Evolutionary conservation across 2,888 invertebrate species (phyloP), one percentile per base, ranked within the genome.

Genomic region (Apamea epomidion): DNA sequence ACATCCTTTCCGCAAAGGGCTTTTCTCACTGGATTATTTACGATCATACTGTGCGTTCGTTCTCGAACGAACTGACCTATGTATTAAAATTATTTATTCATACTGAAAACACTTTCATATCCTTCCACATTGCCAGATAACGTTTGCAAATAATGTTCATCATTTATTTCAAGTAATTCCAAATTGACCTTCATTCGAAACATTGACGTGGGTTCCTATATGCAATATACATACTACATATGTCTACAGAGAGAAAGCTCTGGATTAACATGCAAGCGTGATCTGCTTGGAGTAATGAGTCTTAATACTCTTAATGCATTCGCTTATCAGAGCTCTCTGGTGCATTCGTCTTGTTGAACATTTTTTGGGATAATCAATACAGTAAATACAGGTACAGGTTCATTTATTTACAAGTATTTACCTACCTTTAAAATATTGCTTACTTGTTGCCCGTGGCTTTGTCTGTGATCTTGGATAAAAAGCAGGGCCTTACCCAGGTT

Each of bases 261-360:
- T 76, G 68, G 87, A 90, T 90, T 86, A 87, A 89, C 76, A 88
- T 90, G 74, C 87, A 89, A 80, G 84, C 80, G 82, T 89, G 87
- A 84, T 89, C 83, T 86, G 88, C 87, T 86, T 86, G 74, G 82
- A 82, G 83, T 89, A 90, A 91, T 90, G 89, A 88, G 88, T 90
- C 89, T 91, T 82, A 90, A 91, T 89, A 87, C 90, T 88, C 88
- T 91, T 82, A 91, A 90, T 89, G 90, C 90, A 90, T 91, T 91
- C 87, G 80, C 89, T 91, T 92, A 92, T 92, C 92, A 74, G 74
- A 74, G 83, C 78, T 86, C 78, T 86, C 85, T 86, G 86, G 83
- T 82, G 58, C 79, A 81, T 84, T 82, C 84, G 75, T 87, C 89
- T 89, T 89, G 83, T 79, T 78, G 74, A 80, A 77, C 2, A 51